Conservation (phyloP, 1,140 invertebrate genomes). For the Heliothis virescens region DNA sequence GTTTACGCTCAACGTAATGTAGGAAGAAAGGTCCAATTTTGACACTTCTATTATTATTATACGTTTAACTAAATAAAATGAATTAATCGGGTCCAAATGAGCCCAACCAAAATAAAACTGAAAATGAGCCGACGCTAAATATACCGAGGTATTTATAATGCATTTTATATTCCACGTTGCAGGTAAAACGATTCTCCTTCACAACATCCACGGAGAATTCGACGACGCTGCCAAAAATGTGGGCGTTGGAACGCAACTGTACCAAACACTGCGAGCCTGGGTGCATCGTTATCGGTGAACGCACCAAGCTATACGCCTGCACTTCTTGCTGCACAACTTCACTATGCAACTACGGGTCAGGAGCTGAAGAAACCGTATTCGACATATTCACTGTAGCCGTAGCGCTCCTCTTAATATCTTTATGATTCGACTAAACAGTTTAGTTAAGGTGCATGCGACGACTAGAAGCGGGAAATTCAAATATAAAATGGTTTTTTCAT, state of each 20-base stretch:
- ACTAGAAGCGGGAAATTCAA: too few species aligned
- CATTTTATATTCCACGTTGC: conserved; percentile 55
- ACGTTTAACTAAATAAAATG: too few species aligned
- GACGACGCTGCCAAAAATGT: conserved; percentile 91
- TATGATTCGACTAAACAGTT: conserved; percentile 12
- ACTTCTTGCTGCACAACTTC: conserved; percentile 92
- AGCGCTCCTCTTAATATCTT: background rate
- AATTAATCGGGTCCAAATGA: background rate
- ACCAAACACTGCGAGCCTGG: conserved; percentile 93
- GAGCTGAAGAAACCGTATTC: conserved; percentile 55
- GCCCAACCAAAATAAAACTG: background rate
- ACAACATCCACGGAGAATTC: conserved; percentile 93
- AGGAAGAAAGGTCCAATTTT: too few species aligned
- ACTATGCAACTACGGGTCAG: conserved; percentile 92
- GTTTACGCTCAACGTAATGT: too few species aligned
- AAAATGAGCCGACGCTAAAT: background rate
- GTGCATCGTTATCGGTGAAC: conserved; percentile 94
- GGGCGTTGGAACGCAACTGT: conserved; percentile 94
- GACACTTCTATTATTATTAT: too few species aligned
- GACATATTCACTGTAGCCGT: background rate
- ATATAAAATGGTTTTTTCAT: too few species aligned
- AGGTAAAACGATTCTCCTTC: conserved; percentile 94
- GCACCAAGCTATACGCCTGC: conserved; percentile 94
- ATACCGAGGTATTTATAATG: background rate
- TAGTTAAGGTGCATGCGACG: too few species aligned